Evolutionary conservation across 2,113 vertebrate genomes (phyloP).

Genomic region (Andinoacara biseriatus): DNA sequence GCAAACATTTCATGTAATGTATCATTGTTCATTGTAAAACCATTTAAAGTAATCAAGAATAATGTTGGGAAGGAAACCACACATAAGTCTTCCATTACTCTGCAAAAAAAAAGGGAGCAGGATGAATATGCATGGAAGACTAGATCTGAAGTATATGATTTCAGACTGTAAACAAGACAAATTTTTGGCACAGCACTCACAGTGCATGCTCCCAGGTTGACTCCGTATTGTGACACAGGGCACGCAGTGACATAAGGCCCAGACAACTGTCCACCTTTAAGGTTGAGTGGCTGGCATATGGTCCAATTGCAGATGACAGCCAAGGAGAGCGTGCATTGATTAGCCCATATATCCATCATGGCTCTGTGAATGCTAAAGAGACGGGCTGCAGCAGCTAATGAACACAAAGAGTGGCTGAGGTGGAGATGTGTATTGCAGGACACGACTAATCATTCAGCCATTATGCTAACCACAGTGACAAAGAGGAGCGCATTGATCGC

Average conservation of each 20-base stretch:
- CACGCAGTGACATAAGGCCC: conserved; percentile 65
- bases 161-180: conserved; percentile 24
- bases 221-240: conserved; percentile 54
- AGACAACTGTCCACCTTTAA: conserved; percentile 74
- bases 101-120: background rate
- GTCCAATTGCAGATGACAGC: conserved; percentile 63
- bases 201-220: conserved; percentile 19
- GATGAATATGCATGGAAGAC: conserved; percentile 30
- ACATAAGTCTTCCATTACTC: conserved; percentile 7
- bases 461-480: conserved; percentile 55
- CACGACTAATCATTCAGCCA: conserved; percentile 58
- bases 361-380: conserved; percentile 71
- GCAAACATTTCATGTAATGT: background rate
- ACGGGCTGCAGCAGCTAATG: conserved; percentile 42
- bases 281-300: conserved; percentile 72
- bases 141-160: conserved; percentile 23
- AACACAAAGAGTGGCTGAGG: conserved; percentile 37
- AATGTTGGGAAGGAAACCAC: conserved; percentile 2
- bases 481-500: conserved; percentile 53
- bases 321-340: conserved; percentile 65
- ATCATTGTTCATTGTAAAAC: conserved; percentile 13
- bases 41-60: background rate
- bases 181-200: conserved; percentile 37
- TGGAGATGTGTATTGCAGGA: conserved; percentile 52
- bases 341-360: conserved; percentile 68